phyloP scores from a whole-genome alignment of 2,797 vertebrate species.

The Urosaurus nigricauda region DNA sequence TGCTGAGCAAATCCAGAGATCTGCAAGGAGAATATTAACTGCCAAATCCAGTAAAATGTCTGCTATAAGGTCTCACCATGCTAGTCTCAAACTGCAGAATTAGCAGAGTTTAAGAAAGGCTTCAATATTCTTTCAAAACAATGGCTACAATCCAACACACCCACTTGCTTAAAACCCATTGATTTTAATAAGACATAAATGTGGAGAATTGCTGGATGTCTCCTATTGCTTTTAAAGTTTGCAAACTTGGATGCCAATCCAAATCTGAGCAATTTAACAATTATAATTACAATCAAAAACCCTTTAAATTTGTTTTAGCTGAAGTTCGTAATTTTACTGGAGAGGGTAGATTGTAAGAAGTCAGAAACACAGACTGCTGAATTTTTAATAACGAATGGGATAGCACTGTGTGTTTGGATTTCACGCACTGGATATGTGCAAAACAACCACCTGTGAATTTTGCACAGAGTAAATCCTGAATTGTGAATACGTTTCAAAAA shows the following conservation, averaged over 20 bases:
- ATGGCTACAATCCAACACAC: not conserved
- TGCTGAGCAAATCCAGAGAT: not conserved
- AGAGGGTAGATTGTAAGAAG: not conserved
- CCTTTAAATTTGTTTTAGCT: not conserved
- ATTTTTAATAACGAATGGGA: not conserved
- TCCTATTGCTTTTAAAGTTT: not conserved
- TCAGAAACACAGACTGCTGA: not conserved
- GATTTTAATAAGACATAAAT: constrained; percentile 16
- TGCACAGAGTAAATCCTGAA: too few species aligned
- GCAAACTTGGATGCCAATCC: constrained; percentile 7
- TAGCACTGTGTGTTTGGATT: not conserved
- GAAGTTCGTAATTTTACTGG: not conserved
- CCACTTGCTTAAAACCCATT: not conserved
- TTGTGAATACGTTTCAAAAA: too few species aligned
- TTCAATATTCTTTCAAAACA: not conserved
- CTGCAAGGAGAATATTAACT: not conserved
- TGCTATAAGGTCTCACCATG: not conserved
- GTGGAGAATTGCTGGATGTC: not conserved
- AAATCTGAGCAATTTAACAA: not conserved
- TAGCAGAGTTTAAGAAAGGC: not conserved
- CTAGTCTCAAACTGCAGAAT: not conserved
- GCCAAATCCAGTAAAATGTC: constrained; percentile 1
- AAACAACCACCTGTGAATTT: too few species aligned
- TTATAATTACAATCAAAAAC: not conserved
- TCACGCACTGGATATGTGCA: not conserved